Evolutionary conservation across 2,888 invertebrate species (phyloP), one percentile per base, ranked within the genome.

Genomic region (Conistra vaccinii): DNA sequence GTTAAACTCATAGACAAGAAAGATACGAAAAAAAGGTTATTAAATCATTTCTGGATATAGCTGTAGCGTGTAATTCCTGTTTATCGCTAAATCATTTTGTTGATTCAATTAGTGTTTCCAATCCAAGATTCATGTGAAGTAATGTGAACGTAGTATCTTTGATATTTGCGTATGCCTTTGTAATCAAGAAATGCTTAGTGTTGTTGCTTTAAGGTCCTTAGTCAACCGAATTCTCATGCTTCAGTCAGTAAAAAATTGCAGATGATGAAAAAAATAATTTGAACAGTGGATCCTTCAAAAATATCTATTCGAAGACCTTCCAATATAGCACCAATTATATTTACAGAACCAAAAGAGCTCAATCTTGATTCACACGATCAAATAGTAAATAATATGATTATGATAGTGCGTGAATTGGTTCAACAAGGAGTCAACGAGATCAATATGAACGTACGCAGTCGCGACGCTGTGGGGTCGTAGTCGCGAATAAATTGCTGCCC

Each of bases 401-500:
- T 71, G 62, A 74, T 72, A 61, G 23, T 63, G 76, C 48, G 76
- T 63, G 58, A 81, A 79, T 66, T 57, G 45, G 58, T 77, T 66
- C 75, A 80, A 67, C 69, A 35, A 26, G 35, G 80, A 82, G 83
- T 89, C 85, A 88, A 82, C 81, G 76, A 81, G 85, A 87, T 87
- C 89, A 89, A 89, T 90, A 87, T 86, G 86, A 86, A 90, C 78
- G 79, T 83, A 91, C 82, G 84, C 81, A 79, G 83, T 80, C 73
- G 82, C 82, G 86, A 73, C 86, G 83, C 78, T 71, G 69, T 73
- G 80, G 76, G 89, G 88, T 89, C 88, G 85, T 63, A 81, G 76
- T 82, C 75, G 80, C 81, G 73, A 83, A 91, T 91, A 89, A 91
- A 90, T 91, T 91, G 85, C 75, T 77, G 74, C 81, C 78, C 75